Evolutionary conservation across 2,888 invertebrate species (phyloP), one percentile per base, ranked within the genome.

Genomic region (Lysandra coridon): DNA sequence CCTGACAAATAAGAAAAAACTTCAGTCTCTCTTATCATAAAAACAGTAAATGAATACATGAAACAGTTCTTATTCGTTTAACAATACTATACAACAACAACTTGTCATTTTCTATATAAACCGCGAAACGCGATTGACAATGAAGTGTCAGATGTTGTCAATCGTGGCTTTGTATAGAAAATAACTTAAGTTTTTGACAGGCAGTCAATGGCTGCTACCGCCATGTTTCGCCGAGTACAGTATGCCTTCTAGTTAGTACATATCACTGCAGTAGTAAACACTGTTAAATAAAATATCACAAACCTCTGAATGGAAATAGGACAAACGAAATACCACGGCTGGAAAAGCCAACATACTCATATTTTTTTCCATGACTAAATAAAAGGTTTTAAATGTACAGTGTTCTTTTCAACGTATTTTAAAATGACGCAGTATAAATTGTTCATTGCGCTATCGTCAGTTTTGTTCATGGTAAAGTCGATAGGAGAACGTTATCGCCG

Each of bases 331-430:
- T 76, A 57, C 1, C 49, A 12, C 17, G 76, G 49, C 75, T 75
- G 49, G 33, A 57, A 57, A 75, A 75, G 75, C 30, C 57, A 76
- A 76, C 57, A 57, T 57, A 33, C 69, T 69, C 69, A 37, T 69
- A 69, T 69, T 69, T 69, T 64, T n/a, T 23, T 23, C 64, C 69
- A 69, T 33, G 33, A 14, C 33, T 64, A 64, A 64, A 69, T 69
- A 69, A 33, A 69, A 69, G 33, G 37, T 33, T 37, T 69, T 23
- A 23, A 23, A 69, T 17, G 1, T 17, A 30, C 33, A 5, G 64
- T 37, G 12, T 69, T 69, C 69, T 69, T 69, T 69, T 69, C 69
- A 37, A 14, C 33, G 33, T 69, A 37, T 69, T 69, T 69, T 37
- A 37, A 69, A 69, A 69, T 69, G 69, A 33, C 69, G 33, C 69